Evolutionary conservation across 30 jellyfish, hydroid and myxozoan species (phyloP), one percentile per base, ranked within the genome.

Genomic region (Pelagia noctiluca): DNA sequence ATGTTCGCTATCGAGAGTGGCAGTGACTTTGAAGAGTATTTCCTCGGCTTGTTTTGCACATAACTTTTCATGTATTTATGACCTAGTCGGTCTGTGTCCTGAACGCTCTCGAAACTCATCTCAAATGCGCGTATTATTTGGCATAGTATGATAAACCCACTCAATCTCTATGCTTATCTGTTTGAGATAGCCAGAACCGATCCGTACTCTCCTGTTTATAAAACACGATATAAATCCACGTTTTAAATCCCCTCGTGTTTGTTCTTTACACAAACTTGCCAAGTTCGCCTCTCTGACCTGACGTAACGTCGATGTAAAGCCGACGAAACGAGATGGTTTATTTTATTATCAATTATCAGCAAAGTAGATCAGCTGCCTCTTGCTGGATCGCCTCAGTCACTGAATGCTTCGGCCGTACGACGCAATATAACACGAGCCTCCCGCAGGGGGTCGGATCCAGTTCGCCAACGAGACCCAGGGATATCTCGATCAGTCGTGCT

Each of bases 1-100:
- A 87, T 87, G 52, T 68, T 87, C 32, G 89, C 96, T 33, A 87
- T 87, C 31, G 96, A 87, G 33, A 87, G 35, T 36, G 96, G 89
- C 78, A 87, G 38, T 32, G 50, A 68, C 67, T 78, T 77, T 23
- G 96, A 7, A 0, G 88, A 53, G 32, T 31, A 25, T 31, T 76
- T 32, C 16, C 35, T 86, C 84, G 88, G 31, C 21, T 69, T 32
- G 61, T 67, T 52, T 63, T 82, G 92, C 26, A 52, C 68, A 52
- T 52, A 52, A 52, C 68, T 52, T 30, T 25, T 52, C 92, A 82
- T 70, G 63, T 48, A 82, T 57, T 66, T 71, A 37, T 82, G 92
- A 66, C 92, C 92, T 31, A 49, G 80, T 49, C 50, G 34, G 82
- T 82, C 92, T 18, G 28, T 63, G 18, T 42, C 73, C 35, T 68